Conservation (phyloP, 2,113 vertebrate species). For the Mellivora capensis region DNA sequence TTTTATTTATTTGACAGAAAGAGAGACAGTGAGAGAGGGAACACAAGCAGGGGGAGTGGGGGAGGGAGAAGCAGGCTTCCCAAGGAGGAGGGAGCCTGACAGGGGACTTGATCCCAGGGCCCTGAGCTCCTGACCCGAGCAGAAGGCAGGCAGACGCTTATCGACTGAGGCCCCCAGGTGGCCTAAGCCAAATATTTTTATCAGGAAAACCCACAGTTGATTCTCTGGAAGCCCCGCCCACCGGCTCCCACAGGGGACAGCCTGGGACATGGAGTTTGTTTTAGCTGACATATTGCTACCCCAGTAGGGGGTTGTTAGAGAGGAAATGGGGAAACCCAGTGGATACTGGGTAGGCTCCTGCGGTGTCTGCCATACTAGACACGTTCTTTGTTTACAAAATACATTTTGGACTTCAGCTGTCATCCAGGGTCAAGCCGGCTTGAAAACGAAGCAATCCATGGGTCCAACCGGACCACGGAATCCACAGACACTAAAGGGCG, state of each 20-base stretch:
- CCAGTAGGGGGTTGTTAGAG: neutral
- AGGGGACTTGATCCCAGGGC: no score
- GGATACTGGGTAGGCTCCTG: neutral
- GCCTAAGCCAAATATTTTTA: slow-evolving; percentile 32
- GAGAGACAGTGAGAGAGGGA: no score
- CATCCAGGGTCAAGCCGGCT: neutral
- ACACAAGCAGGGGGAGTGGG: no score
- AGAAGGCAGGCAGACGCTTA: no score
- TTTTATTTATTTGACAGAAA: no score
- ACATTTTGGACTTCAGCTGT: neutral
- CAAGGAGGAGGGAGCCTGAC: no score
- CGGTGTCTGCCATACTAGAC: neutral
- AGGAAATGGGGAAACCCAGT: neutral
- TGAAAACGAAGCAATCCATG: neutral
- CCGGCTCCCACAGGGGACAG: neutral
- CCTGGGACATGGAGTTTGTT: neutral
- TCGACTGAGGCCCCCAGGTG: no score
- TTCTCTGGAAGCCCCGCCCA: neutral
- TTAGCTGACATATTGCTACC: neutral
- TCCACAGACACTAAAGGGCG: neutral
- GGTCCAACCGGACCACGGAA: neutral
- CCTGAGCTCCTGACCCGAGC: no score
- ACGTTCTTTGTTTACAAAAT: neutral
- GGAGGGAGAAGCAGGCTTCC: no score
- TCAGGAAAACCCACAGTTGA: slow-evolving; percentile 33